Conservation (phyloP, 2,888 invertebrate species). For the Autographa gamma region DNA sequence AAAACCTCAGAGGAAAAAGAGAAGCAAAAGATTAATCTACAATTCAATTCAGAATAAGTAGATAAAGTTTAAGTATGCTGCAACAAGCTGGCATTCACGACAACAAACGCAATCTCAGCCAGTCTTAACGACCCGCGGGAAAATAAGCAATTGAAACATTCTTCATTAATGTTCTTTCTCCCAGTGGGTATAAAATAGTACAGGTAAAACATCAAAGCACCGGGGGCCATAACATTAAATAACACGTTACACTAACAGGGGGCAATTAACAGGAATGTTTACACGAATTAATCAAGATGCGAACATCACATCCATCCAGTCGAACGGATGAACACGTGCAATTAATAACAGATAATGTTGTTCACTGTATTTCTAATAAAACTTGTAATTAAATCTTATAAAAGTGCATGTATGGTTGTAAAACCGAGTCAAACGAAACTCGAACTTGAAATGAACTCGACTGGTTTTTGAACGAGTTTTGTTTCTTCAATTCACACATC, state of each 20-base stretch:
- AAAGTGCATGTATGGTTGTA: slow-evolving; percentile 2
- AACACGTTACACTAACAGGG: slow-evolving; percentile 57
- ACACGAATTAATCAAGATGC: slow-evolving; percentile 57
- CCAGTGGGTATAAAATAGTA: slow-evolving; percentile 36
- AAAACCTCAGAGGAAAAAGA: neutral
- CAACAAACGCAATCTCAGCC: slow-evolving; percentile 19
- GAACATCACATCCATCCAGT: slow-evolving; percentile 46
- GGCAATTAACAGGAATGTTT: slow-evolving; percentile 62
- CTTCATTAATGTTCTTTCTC: slow-evolving; percentile 31
- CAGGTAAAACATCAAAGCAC: slow-evolving; percentile 58
- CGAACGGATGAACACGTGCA: slow-evolving; percentile 34
- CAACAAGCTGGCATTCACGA: slow-evolving; percentile 1
- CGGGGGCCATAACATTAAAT: slow-evolving; percentile 52
- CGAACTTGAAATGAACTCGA: neutral
- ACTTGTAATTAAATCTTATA: slow-evolving; percentile 43
- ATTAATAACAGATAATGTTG: slow-evolving; percentile 53
- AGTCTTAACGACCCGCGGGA: slow-evolving; percentile 27
- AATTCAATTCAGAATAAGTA: neutral
- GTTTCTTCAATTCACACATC: neutral
- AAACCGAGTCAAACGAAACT: neutral
- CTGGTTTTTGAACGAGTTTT: neutral
- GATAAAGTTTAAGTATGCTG: neutral
- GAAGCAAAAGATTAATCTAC: neutral
- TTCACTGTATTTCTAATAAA: slow-evolving; percentile 38
- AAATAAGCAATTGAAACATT: slow-evolving; percentile 45